Evolutionary conservation across 92 coral and sea anemone species (phyloP), one percentile per base, ranked within the genome.

Genomic region (Heliopora coerulea): DNA sequence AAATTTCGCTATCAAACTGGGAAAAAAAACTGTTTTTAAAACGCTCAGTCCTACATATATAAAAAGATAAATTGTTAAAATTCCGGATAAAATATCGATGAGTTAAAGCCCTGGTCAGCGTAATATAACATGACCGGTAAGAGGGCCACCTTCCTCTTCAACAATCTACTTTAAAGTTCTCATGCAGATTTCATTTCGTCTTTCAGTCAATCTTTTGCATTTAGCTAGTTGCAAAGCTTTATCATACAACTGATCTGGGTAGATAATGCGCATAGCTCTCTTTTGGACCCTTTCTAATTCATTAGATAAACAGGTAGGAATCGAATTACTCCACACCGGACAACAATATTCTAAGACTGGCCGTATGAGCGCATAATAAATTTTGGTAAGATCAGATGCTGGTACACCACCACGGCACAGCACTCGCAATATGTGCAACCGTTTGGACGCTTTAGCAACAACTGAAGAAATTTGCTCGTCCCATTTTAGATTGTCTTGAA

Each of bases 341-440:
- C 73, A 65, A 20, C 30, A 65, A 30, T 65, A 42, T 65, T 65
- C 56, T n/a, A 65, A 34, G n/a, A 65, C 41, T 37, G 73, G 37
- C 46, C 69, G 69, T 32, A 63, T 33, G 17, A 63, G 15, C n/a
- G n/a, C n/a, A n/a, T n/a, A n/a, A n/a, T n/a, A n/a, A n/a, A n/a
- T n/a, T n/a, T n/a, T n/a, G 65, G 28, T 59, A 18, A 41, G 65
- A 19, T 3, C 35, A 41, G 25, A 59, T 19, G 28, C 46, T 31
- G 41, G 34, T 49, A 34, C 34, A 41, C 65, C 65, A 33, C 44
- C 34, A 64, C 28, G 73, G 50, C 74, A 54, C 44, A 78, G 30
- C 20, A 78, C 82, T 21, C 63, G 72, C 30, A 78, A 49, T n/a
- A 63, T 63, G 33, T 75, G 80, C 20, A 75, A 66, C 30, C 72